Evolutionary conservation across 1,140 invertebrate genomes (phyloP).

Genomic region (Mycetomoellerius zeteki): DNA sequence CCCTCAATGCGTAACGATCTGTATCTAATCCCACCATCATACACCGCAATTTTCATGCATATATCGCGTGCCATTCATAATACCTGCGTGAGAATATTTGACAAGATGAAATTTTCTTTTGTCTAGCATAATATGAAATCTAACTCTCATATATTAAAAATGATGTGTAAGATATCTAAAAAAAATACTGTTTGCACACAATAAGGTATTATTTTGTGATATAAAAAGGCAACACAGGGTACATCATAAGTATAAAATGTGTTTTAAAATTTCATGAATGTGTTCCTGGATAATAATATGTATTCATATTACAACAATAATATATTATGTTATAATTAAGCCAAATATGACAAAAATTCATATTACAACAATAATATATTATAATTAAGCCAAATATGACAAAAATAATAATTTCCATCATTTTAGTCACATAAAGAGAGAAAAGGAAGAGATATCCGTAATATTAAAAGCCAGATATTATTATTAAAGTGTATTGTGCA

Average conservation of each 20-base stretch:
- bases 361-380: constrained; percentile 13
- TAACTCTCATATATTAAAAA: not conserved
- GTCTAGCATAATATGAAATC: not conserved
- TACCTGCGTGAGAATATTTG: not conserved
- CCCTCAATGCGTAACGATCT: constrained; percentile 20
- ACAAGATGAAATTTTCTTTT: not conserved
- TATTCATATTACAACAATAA: not conserved
- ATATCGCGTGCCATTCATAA: not conserved
- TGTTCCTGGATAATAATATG: too few species aligned
- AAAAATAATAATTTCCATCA: not conserved
- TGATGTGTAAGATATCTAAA: not conserved
- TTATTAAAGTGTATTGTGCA: constrained; percentile 1
- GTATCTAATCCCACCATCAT: not conserved
- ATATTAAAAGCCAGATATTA: not conserved
- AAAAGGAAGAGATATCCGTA: not conserved
- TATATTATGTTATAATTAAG: constrained; percentile 14
- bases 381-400: not conserved
- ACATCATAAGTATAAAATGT: too few species aligned
- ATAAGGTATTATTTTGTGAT: not conserved
- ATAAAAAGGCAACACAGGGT: not conserved
- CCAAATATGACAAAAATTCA: not conserved
- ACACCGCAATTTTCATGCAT: not conserved
- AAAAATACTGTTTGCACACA: not conserved
- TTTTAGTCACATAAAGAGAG: not conserved
- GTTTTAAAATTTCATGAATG: too few species aligned